phyloP scores from a whole-genome alignment of 2,888 invertebrate species.

The Atrina japonica region DNA sequence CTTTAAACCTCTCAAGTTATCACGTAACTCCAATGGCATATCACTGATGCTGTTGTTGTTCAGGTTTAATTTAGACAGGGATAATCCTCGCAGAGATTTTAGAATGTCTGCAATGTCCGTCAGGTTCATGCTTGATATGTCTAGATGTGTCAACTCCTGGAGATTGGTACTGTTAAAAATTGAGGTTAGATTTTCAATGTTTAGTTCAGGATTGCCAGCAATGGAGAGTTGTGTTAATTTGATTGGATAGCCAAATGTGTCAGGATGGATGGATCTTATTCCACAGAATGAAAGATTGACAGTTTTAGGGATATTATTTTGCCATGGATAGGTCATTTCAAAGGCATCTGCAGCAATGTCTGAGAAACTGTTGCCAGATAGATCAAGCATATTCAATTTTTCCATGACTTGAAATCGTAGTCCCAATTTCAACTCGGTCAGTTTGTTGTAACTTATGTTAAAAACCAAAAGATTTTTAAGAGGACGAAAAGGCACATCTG shows the following conservation, averaged over 20 bases:
- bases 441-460: conserved; percentile 66
- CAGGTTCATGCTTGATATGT: conserved; percentile 57
- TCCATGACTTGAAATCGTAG: conserved; percentile 66
- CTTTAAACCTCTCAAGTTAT: conserved; percentile 54
- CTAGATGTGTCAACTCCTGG: conserved; percentile 52
- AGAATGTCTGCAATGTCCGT: conserved; percentile 46
- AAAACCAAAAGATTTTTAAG: conserved; percentile 60
- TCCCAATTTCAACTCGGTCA: conserved; percentile 60
- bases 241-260: conserved; percentile 52
- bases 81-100: conserved; percentile 48
- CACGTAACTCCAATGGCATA: conserved; percentile 45
- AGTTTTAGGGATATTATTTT: conserved; percentile 50
- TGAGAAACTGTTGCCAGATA: conserved; percentile 62
- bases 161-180: conserved; percentile 54
- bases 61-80: conserved; percentile 52
- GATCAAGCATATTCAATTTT: conserved; percentile 60
- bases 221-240: conserved; percentile 59
- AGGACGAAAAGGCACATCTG: conserved; percentile 57
- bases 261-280: conserved; percentile 58
- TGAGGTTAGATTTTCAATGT: conserved; percentile 48
- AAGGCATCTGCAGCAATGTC: conserved; percentile 57
- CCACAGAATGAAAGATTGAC: conserved; percentile 69
- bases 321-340: conserved; percentile 62
- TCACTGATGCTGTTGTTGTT: conserved; percentile 49
- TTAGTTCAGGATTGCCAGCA: conserved; percentile 58